A percentile compares a stretch with the other conserved stretches of the same genome.
These are phyloP conservation scores for Thysanoteuthis rhombus DNA, from an alignment of 2,888 invertebrate species.

Conservation along the genomic window DNA sequence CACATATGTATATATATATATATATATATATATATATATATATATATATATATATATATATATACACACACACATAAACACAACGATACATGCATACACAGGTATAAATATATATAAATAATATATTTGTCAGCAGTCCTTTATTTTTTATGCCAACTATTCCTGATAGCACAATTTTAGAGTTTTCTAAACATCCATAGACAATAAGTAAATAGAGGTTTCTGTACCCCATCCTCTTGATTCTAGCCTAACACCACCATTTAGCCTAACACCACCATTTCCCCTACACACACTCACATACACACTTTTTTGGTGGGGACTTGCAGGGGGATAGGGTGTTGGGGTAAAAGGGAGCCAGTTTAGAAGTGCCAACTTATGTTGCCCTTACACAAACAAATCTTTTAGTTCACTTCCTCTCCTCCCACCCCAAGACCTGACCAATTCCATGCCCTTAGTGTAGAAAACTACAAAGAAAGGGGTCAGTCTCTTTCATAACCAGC, in stretches of 20 bases:
- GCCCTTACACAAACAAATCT: constrained; percentile 12
- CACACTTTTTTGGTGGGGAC: not conserved
- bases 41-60: too few species aligned
- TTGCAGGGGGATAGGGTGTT: not conserved
- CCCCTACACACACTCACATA: too few species aligned
- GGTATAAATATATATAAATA: not conserved
- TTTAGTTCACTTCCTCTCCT: not conserved
- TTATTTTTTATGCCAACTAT: not conserved
- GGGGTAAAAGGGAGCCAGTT: not conserved
- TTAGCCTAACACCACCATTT: not conserved
- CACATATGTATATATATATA: not conserved
- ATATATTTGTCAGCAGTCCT: not conserved
- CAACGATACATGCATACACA: not conserved
- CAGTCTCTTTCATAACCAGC: not conserved
- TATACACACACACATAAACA: not conserved
- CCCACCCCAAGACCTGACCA: not conserved
- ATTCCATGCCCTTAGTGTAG: not conserved
- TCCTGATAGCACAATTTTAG: not conserved
- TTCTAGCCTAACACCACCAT: not conserved
- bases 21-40: not conserved
- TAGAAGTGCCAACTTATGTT: not conserved
- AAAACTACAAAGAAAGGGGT: not conserved
- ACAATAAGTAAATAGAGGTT: not conserved
- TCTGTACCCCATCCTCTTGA: not conserved
- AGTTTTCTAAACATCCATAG: not conserved